Percentiles rank a stretch among this genome's conserved stretches.
These are phyloP conservation scores for Microcebus ravelobensis DNA, from an alignment of 2,113 vertebrate species.

Conservation along the genomic window DNA sequence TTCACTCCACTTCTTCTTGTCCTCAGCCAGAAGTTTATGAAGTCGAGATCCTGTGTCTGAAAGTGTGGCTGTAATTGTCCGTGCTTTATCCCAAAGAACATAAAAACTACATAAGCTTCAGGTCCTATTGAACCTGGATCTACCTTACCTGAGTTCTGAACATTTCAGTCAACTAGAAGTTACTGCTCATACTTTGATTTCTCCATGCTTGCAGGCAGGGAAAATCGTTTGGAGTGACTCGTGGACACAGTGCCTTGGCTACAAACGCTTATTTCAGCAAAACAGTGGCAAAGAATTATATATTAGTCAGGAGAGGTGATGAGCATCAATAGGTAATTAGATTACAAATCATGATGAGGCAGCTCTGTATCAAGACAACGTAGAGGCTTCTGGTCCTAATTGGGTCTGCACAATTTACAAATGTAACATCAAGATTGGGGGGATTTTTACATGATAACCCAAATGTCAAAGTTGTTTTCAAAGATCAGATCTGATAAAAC, in stretches of 20 bases:
- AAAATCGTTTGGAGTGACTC: neutral
- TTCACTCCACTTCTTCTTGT: neutral
- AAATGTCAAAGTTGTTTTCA: neutral
- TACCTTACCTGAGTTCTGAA: neutral
- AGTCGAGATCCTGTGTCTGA: neutral
- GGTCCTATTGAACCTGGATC: neutral
- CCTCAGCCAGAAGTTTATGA: neutral
- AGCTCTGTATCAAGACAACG: neutral
- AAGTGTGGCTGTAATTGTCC: neutral
- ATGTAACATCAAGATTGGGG: neutral
- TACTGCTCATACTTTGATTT: neutral
- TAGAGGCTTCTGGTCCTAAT: neutral
- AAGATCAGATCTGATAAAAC: neutral
- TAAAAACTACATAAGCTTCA: neutral
- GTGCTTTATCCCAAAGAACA: neutral
- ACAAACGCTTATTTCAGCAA: neutral
- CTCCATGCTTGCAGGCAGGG: neutral
- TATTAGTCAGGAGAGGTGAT: neutral
- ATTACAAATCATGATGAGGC: neutral
- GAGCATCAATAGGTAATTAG: neutral
- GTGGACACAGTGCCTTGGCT: neutral
- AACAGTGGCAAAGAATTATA: neutral
- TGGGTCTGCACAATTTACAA: neutral
- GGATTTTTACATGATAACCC: neutral
- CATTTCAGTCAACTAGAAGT: neutral